Percentiles rank a stretch among this genome's conserved stretches.
These are phyloP conservation scores for Epinotia demarniana DNA, from an alignment of 2,888 invertebrate genomes.

Conservation along the genomic window DNA sequence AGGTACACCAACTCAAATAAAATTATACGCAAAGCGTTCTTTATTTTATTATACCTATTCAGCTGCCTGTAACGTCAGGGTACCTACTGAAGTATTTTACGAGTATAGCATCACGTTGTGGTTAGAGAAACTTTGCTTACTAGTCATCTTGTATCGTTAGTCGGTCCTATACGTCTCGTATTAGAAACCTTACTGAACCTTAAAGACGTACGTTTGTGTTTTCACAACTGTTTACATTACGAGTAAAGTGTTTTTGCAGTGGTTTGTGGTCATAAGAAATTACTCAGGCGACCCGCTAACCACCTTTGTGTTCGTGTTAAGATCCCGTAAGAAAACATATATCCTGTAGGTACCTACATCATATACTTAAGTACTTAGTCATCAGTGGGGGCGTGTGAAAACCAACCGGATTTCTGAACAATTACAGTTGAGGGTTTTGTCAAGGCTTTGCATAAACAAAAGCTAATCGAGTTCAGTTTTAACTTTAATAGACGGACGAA, in stretches of 20 bases:
- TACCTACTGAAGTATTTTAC: too few species aligned
- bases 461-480: too few species aligned
- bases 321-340: slow-evolving; percentile 10
- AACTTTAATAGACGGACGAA: too few species aligned
- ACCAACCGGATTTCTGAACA: too few species aligned
- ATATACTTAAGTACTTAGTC: too few species aligned
- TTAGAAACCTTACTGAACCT: neutral
- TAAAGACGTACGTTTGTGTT: neutral
- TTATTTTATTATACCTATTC: neutral
- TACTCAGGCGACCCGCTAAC: slow-evolving; percentile 9
- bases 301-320: slow-evolving; percentile 5
- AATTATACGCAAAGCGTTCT: too few species aligned
- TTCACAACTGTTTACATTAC: neutral
- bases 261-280: slow-evolving; percentile 27
- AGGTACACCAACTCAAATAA: too few species aligned
- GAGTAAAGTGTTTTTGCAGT: slow-evolving; percentile 1
- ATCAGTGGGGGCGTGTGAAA: too few species aligned
- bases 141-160: neutral
- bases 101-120: neutral
- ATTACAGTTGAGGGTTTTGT: too few species aligned
- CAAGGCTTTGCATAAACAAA: too few species aligned
- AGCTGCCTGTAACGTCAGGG: too few species aligned
- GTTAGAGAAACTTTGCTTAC: neutral
- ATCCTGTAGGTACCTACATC: neutral
- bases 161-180: neutral